Evolutionary conservation across 2,113 vertebrate genomes (phyloP).

Genomic region (Sorex araneus): DNA sequence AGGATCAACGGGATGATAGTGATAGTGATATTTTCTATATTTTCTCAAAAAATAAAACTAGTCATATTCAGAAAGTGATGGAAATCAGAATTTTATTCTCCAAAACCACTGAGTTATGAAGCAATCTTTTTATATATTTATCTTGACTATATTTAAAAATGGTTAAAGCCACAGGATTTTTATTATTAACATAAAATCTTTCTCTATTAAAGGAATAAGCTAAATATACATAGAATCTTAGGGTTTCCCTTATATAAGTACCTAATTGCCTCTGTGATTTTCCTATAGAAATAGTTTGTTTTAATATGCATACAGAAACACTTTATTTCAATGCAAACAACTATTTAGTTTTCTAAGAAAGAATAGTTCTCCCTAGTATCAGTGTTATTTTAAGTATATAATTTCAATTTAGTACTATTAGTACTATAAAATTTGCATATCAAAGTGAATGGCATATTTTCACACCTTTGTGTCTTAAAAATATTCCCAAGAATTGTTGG

Average conservation of each 20-base stretch:
- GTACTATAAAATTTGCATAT: background rate
- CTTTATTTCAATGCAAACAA: slow-evolving; percentile 20
- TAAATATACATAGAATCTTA: background rate
- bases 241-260: background rate
- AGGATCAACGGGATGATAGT: no score
- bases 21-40: no score
- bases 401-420: slow-evolving; percentile 27
- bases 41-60: no score
- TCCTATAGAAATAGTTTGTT: background rate
- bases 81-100: no score
- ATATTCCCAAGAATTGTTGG: background rate
- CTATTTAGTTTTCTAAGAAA: slow-evolving; percentile 41
- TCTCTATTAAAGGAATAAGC: background rate
- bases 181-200: background rate
- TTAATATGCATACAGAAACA: background rate
- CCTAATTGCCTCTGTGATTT: background rate
- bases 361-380: background rate
- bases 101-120: no score
- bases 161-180: no score
- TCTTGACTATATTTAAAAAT: no score
- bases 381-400: background rate
- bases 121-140: no score
- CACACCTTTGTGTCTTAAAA: slow-evolving; percentile 28
- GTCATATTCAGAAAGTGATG: no score
- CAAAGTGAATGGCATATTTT: slow-evolving; percentile 38